Conservation (phyloP, 2,113 vertebrate species). For the Tetraodon nigroviridis region DNA sequence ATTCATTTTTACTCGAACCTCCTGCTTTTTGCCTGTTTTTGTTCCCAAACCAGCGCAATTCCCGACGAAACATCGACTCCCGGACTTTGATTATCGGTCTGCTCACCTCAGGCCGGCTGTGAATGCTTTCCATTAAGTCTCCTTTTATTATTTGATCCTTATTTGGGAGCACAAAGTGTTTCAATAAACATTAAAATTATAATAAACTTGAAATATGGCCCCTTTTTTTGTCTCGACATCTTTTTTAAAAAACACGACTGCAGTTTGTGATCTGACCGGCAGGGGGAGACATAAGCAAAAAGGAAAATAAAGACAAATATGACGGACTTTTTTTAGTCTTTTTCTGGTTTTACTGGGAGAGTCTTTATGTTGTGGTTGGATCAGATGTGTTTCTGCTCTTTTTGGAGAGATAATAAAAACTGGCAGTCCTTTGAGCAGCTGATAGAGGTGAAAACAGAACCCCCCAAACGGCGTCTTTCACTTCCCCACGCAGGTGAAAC, state of each 20-base stretch:
- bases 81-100: constrained; percentile 57
- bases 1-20: constrained; percentile 71
- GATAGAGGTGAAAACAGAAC: no score
- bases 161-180: constrained; percentile 62
- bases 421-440: no score
- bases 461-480: no score
- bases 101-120: constrained; percentile 49
- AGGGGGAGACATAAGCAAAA: constrained; percentile 37
- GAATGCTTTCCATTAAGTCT: constrained; percentile 63
- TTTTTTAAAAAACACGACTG: constrained; percentile 8
- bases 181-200: constrained; percentile 66
- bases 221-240: constrained; percentile 13
- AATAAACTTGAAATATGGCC: constrained; percentile 66
- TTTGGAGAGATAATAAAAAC: no score
- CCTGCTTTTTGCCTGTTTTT: constrained; percentile 49
- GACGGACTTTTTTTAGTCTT: no score
- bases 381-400: no score
- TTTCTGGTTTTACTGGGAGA: no score
- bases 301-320: no score
- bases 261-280: constrained; percentile 33
- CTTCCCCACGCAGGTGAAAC: constrained; percentile 5
- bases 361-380: no score
- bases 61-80: constrained; percentile 54
- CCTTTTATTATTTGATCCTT: constrained; percentile 63
- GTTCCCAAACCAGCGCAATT: constrained; percentile 49